Evolutionary conservation across 2,797 vertebrate species (phyloP).

Genomic region (Echeneis naucrates): DNA sequence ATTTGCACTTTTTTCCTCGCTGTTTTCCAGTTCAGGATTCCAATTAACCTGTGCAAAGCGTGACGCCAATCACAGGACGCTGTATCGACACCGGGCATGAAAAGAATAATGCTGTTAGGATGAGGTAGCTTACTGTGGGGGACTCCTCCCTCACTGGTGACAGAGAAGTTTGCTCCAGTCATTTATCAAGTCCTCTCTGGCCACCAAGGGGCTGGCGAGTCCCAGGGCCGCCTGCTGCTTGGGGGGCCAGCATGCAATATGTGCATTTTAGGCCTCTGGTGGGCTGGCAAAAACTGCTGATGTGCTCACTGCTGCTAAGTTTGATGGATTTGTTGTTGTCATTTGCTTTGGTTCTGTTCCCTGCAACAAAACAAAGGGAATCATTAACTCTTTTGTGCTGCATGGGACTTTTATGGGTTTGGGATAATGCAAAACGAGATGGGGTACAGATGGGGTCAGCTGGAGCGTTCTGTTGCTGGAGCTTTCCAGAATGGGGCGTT

Average conservation of each 20-base stretch:
- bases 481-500: constrained; percentile 83
- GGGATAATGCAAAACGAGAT: constrained; percentile 90
- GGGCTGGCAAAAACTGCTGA: constrained; percentile 92
- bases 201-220: constrained; percentile 74
- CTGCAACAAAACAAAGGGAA: constrained; percentile 88
- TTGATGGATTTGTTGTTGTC: constrained; percentile 95
- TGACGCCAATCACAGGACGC: constrained; percentile 82
- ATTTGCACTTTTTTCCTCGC: constrained; percentile 77
- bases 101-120: constrained; percentile 82
- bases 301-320: constrained; percentile 91
- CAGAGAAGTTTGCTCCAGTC: constrained; percentile 85
- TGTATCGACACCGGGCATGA: constrained; percentile 78
- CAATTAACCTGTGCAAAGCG: constrained; percentile 85
- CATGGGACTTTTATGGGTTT: constrained; percentile 90
- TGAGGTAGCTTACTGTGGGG: constrained; percentile 79
- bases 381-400: constrained; percentile 94
- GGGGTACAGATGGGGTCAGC: constrained; percentile 90
- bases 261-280: constrained; percentile 90
- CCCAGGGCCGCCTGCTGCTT: constrained; percentile 84
- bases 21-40: constrained; percentile 86
- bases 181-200: constrained; percentile 89
- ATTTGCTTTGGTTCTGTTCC: constrained; percentile 86
- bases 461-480: constrained; percentile 85
- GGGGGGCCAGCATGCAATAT: constrained; percentile 81
- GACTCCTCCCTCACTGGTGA: constrained; percentile 81